phyloP scores from a whole-genome alignment of 2,797 vertebrate species.

The Phalanger gymnotis region DNA sequence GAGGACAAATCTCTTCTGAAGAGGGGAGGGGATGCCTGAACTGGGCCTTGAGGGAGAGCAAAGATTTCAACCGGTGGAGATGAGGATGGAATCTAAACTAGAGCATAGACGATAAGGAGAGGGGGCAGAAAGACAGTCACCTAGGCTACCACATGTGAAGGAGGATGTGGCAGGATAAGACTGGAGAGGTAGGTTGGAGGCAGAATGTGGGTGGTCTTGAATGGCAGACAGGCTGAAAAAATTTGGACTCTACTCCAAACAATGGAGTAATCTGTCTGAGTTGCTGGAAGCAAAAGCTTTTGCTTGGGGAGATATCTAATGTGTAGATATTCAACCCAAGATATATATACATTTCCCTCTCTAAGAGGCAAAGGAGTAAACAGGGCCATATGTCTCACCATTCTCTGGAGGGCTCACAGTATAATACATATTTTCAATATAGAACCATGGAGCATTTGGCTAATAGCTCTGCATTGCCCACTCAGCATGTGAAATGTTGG shows the following conservation, averaged over 20 bases:
- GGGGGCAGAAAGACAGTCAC: background rate
- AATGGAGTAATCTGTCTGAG: background rate
- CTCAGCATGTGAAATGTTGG: constrained; percentile 20
- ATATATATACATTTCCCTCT: constrained; percentile 19
- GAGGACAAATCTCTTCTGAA: background rate
- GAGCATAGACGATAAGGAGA: background rate
- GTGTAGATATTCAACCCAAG: background rate
- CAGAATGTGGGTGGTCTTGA: background rate
- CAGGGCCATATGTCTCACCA: constrained; percentile 41
- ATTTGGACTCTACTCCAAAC: background rate
- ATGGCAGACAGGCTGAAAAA: background rate
- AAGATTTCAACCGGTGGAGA: background rate
- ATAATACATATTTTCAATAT: constrained; percentile 24
- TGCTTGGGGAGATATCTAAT: background rate
- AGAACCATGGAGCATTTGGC: constrained; percentile 55
- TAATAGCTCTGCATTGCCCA: constrained; percentile 54
- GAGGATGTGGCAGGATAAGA: background rate
- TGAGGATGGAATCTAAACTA: background rate
- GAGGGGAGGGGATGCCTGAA: background rate
- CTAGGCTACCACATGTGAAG: background rate
- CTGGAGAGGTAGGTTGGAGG: background rate
- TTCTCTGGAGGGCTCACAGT: constrained; percentile 26
- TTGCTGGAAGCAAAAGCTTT: background rate
- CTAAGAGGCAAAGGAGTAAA: constrained; percentile 43
- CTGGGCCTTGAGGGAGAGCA: background rate